Evolutionary conservation across 2,888 invertebrate species (phyloP).

Genomic region (Hypena proboscidalis): DNA sequence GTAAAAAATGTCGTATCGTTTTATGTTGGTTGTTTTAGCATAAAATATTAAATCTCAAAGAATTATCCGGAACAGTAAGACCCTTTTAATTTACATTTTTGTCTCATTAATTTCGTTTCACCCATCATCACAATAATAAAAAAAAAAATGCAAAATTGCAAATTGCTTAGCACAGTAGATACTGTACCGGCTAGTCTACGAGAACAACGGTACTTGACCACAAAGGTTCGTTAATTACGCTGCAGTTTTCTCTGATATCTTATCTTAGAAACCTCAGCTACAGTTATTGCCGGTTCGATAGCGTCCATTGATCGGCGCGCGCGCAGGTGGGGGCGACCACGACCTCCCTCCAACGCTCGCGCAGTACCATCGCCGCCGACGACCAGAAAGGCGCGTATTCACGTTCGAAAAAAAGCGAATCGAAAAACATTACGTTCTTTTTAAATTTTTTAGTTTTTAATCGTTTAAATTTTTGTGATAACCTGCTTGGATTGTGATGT

Average conservation of each 20-base stretch:
- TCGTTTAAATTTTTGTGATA: constrained; percentile 27
- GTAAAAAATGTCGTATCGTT: too few relatives aligned
- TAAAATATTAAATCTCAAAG: too few relatives aligned
- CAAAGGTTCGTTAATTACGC: constrained; percentile 36
- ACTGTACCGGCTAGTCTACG: neutral
- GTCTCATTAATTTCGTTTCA: too few relatives aligned
- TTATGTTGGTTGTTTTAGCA: too few relatives aligned
- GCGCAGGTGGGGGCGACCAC: constrained; percentile 62
- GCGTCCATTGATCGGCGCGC: constrained; percentile 62
- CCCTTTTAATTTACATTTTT: too few relatives aligned
- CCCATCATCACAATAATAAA: too few relatives aligned
- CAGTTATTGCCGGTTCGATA: constrained; percentile 49
- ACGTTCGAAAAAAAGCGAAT: constrained; percentile 43
- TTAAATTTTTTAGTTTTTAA: constrained; percentile 26
- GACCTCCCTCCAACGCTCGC: constrained; percentile 53
- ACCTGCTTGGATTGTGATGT: constrained; percentile 41
- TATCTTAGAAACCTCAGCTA: constrained; percentile 67
- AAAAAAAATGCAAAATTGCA: constrained; percentile 10
- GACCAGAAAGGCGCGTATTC: constrained; percentile 59
- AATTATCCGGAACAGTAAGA: too few relatives aligned
- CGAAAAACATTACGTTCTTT: constrained; percentile 50
- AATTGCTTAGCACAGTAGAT: constrained; percentile 14
- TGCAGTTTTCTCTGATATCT: constrained; percentile 60
- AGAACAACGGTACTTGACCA: constrained; percentile 35
- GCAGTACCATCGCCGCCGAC: constrained; percentile 67